Evolutionary conservation across 2,113 vertebrate genomes (phyloP), one percentile per base, ranked within the genome.

Genomic region (Trochalopteron elliotii): DNA sequence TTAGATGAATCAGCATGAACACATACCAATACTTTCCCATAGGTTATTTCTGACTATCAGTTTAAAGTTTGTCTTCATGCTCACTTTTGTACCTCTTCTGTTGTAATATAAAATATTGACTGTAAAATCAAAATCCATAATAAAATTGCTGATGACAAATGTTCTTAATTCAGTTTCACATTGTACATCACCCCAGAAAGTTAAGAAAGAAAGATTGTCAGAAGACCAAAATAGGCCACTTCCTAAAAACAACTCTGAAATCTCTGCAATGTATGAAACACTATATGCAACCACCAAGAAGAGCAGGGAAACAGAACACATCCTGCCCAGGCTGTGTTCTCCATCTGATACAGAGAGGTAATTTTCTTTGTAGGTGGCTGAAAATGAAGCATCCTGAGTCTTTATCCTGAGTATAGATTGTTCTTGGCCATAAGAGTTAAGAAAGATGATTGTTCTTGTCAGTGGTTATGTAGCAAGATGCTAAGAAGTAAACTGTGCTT

Each of bases 61-160:
- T 86, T 30, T 65, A 53, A 72, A 71, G 15, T 80, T 83, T 87
- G 56, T 91, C 74, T 71, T 92, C 21, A 14, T 16, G 21, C 72
- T 89, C 49, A 67, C 60, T 90, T 97, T 90, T 65, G 25, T 95
- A 96, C 44, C 11, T 93, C 23, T 90, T 81, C n/a, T 64, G 22
- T 77, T 80, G 24, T 76, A 71, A 68, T 76, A 49, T 3, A 65
- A 94, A 89, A 72, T 2, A 14, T 44, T 84, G 64, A 56, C 30
- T 60, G 68, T 90, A 85, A 80, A 70, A 88, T 64, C 1, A 0
- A 67, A 64, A 50, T 30, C 44, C 49, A 4, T 44, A 86, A 93
- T 95, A 95, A 96, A 96, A 90, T 28, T 56, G 15, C 18, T 72
- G 44, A 61, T 50, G 64, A 20, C 15, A 67, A 88, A 52, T 2